Evolutionary conservation across 2,888 invertebrate species (phyloP).

Genomic region (Odontocerum albicorne): DNA sequence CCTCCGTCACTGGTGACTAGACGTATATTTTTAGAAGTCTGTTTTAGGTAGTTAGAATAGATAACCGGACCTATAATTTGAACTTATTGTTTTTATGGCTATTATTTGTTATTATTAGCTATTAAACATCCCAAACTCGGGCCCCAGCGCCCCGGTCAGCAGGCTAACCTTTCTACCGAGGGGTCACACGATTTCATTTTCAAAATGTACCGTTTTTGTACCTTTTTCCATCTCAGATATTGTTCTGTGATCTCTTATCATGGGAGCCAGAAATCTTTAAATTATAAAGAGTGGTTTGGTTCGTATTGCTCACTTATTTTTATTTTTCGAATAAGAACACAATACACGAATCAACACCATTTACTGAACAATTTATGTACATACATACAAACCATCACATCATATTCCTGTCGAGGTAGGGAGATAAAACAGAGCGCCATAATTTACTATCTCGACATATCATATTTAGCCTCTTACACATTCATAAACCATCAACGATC

Average conservation of each 20-base stretch:
- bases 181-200: conserved; percentile 32
- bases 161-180: conserved; percentile 21
- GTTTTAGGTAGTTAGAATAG: conserved; percentile 31
- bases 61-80: conserved; percentile 32
- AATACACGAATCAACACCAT: too few relatives aligned
- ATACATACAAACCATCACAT: too few relatives aligned
- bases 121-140: conserved; percentile 30
- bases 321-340: too few relatives aligned
- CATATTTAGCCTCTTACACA: too few relatives aligned
- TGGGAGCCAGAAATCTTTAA: background rate
- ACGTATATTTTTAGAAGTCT: conserved; percentile 24
- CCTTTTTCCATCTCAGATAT: background rate
- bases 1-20: conserved; percentile 14
- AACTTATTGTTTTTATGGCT: conserved; percentile 35
- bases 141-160: conserved; percentile 21
- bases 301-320: too few relatives aligned
- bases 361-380: too few relatives aligned
- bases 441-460: too few relatives aligned
- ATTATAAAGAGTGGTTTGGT: too few relatives aligned
- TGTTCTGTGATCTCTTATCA: conserved; percentile 7
- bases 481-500: too few relatives aligned
- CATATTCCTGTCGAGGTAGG: too few relatives aligned
- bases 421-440: too few relatives aligned
- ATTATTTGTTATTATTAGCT: conserved; percentile 36
- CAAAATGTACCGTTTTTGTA: conserved; percentile 11